phyloP scores from a whole-genome alignment of 2,113 vertebrate species.

The Tupaia tana region DNA sequence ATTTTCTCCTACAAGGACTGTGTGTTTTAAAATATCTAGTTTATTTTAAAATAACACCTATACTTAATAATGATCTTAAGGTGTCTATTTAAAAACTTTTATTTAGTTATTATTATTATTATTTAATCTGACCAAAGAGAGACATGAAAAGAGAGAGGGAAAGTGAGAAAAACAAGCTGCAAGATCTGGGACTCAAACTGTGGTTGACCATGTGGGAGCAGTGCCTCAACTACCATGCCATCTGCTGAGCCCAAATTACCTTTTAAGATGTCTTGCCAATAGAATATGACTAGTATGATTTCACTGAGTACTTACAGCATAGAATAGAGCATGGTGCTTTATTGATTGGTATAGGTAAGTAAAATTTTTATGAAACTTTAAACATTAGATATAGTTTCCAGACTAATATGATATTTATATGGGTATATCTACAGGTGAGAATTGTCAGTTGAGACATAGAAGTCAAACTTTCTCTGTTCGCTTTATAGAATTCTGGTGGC shows the following conservation, averaged over 20 bases:
- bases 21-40: background rate
- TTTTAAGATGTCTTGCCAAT: background rate
- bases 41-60: background rate
- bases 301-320: background rate
- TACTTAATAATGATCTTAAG: background rate
- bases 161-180: no score
- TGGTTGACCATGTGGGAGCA: no score
- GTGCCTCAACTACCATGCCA: no score
- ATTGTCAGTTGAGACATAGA: background rate
- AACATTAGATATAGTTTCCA: background rate
- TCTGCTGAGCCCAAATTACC: no score
- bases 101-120: no score
- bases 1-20: background rate
- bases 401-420: background rate
- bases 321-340: background rate
- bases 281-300: background rate
- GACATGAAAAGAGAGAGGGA: no score
- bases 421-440: background rate
- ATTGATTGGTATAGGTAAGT: background rate
- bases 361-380: background rate
- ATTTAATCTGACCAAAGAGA: no score
- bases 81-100: no score
- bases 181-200: no score
- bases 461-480: background rate
- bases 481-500: background rate